phyloP scores from a whole-genome alignment of 2,113 vertebrate genomes.

The Gobius niger region DNA sequence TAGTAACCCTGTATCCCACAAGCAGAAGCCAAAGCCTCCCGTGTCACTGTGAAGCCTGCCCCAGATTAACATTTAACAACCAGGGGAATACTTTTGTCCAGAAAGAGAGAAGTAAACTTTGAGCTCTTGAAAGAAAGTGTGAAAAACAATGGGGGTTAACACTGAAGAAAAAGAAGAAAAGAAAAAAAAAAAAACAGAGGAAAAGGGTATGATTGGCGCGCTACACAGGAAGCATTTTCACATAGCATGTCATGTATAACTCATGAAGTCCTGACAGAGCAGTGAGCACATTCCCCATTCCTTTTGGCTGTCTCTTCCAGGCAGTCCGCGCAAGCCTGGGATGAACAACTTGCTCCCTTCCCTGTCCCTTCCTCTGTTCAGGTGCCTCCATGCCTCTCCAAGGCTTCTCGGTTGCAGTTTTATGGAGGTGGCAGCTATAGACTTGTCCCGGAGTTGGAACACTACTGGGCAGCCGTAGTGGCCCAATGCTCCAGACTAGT shows the following conservation, averaged over 20 bases:
- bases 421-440: slow-evolving; percentile 27
- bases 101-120: slow-evolving; percentile 68
- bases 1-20: slow-evolving; percentile 25
- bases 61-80: slow-evolving; percentile 74
- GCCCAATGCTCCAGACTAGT: slow-evolving; percentile 42
- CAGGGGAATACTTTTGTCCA: slow-evolving; percentile 68
- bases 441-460: slow-evolving; percentile 16
- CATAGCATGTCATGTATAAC: slow-evolving; percentile 75
- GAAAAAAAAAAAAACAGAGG: slow-evolving; percentile 25
- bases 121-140: slow-evolving; percentile 58
- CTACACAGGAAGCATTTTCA: slow-evolving; percentile 76
- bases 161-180: not conserved
- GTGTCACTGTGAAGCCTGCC: slow-evolving; percentile 44
- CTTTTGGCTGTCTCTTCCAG: slow-evolving; percentile 69
- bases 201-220: slow-evolving; percentile 55
- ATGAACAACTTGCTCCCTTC: slow-evolving; percentile 67
- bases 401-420: slow-evolving; percentile 30
- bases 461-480: slow-evolving; percentile 32
- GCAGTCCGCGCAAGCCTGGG: slow-evolving; percentile 57
- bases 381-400: slow-evolving; percentile 25
- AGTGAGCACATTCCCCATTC: slow-evolving; percentile 65
- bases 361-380: slow-evolving; percentile 35
- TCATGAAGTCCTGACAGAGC: slow-evolving; percentile 75
- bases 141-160: slow-evolving; percentile 27
- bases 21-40: slow-evolving; percentile 41